Evolutionary conservation across 1,140 invertebrate species (phyloP), one percentile per base, ranked within the genome.

Genomic region (Phenacoccus solenopsis): DNA sequence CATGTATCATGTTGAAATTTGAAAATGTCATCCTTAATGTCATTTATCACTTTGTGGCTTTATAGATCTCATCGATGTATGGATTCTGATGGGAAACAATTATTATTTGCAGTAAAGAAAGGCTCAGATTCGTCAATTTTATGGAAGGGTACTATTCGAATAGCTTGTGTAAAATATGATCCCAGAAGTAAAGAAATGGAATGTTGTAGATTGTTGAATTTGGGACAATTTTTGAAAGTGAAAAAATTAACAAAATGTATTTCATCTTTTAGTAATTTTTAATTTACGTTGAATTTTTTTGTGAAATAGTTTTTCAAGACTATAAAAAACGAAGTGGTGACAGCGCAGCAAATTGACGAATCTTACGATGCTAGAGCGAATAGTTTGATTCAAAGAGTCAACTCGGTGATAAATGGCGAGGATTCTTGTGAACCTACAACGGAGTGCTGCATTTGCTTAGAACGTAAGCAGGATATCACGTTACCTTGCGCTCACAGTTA

Each of bases 371-470:
- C 68, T 7, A 16, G 32, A 3, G 24, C 71, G 22, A 28, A 20
- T 35, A 35, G 68, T 30, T 32, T 69, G 24, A 67, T 35, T 24
- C 20, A 57, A 27, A 69, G 16, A 21, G 38, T 30, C 72, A 71
- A 27, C 64, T 69, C 61, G 16, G 72, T 27, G 67, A 69, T 24
- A 61, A 72, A 70, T 35, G 27, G 20, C 24, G 69, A 67, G 72
- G 70, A 0, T 68, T 71, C 28, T 70, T 72, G 68, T 9, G 74
- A 77, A 27, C 74, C 75, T 69, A 69, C 77, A 67, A 79, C 79
- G 56, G 86, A 88, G 76, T 89, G 87, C 77, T 85, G 84, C 75
- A 88, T 89, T 73, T 89, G 87, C 78, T 82, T 89, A 76, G 87
- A 89, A 75, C 76, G 84, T 30, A 82, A 82, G 74, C 84, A 85